Evolutionary conservation across 2,888 invertebrate species (phyloP).

Genomic region (Synergus gifuensis): DNA sequence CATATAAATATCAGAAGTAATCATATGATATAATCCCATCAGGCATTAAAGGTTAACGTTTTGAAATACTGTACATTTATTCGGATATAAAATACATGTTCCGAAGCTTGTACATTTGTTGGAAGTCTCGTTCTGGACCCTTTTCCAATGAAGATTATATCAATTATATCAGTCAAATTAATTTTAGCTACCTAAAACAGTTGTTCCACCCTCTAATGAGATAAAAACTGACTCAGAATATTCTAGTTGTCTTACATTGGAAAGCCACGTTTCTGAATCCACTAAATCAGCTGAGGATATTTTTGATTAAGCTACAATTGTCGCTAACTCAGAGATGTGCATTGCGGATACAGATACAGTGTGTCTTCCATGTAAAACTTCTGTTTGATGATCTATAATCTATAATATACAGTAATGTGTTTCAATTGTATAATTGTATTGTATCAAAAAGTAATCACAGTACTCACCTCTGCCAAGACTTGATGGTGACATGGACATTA

Average conservation of each 20-base stretch:
- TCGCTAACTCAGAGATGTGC: too few relatives aligned
- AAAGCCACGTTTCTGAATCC: too few relatives aligned
- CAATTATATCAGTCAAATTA: background rate
- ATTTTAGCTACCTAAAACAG: background rate
- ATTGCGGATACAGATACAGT: too few relatives aligned
- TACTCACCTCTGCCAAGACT: constrained; percentile 88
- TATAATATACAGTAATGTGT: background rate
- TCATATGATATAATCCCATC: background rate
- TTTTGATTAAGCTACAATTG: too few relatives aligned
- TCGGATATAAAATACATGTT: background rate
- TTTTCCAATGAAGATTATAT: background rate
- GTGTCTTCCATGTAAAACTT: too few relatives aligned
- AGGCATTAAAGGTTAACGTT: background rate
- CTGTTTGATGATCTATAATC: background rate
- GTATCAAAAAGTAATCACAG: background rate
- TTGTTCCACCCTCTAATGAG: background rate
- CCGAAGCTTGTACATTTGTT: background rate
- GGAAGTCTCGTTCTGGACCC: background rate
- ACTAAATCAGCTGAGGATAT: too few relatives aligned
- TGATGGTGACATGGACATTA: constrained; percentile 84
- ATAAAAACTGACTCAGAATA: background rate
- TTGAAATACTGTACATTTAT: background rate
- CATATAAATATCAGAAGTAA: too few relatives aligned
- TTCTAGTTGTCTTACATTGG: background rate
- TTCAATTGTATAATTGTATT: background rate